These are phyloP conservation scores for Diorhabda elongata DNA, from an alignment of 1,140 invertebrate species.

Conservation along the genomic window DNA sequence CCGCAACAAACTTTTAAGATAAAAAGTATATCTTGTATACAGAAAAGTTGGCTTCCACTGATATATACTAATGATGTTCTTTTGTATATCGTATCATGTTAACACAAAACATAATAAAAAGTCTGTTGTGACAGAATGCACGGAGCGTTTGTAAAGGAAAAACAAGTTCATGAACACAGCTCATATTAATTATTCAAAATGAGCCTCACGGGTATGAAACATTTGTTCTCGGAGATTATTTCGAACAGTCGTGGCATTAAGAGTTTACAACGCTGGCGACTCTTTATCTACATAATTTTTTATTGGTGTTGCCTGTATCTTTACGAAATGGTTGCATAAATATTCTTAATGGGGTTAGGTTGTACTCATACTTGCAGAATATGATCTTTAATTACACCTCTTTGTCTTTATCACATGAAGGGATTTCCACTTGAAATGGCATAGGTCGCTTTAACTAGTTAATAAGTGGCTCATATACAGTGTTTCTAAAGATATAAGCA, in stretches of 20 bases:
- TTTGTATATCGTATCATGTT: neutral
- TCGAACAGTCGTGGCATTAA: conserved; percentile 1
- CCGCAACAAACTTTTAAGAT: too few relatives aligned
- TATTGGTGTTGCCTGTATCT: conserved; percentile 8
- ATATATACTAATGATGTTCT: too few relatives aligned
- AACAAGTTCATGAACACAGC: conserved; percentile 3
- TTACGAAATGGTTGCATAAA: conserved; percentile 3
- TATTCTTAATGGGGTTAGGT: conserved; percentile 4
- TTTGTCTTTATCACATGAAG: neutral
- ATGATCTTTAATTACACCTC: conserved; percentile 2
- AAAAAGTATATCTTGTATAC: too few relatives aligned
- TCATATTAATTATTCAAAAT: conserved; percentile 10
- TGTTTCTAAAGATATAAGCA: too few relatives aligned
- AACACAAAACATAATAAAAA: neutral
- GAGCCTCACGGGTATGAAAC: conserved; percentile 5
- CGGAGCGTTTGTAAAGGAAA: neutral
- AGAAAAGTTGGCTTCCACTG: too few relatives aligned
- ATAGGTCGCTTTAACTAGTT: neutral
- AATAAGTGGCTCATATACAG: too few relatives aligned
- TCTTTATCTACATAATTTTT: conserved; percentile 7
- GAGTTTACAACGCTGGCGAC: conserved; percentile 2
- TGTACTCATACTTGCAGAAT: neutral
- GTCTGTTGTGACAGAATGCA: neutral
- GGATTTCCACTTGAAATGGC: neutral
- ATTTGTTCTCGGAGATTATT: conserved; percentile 10